Evolutionary conservation across 2,888 invertebrate species (phyloP).

Genomic region (Patella caerulea): DNA sequence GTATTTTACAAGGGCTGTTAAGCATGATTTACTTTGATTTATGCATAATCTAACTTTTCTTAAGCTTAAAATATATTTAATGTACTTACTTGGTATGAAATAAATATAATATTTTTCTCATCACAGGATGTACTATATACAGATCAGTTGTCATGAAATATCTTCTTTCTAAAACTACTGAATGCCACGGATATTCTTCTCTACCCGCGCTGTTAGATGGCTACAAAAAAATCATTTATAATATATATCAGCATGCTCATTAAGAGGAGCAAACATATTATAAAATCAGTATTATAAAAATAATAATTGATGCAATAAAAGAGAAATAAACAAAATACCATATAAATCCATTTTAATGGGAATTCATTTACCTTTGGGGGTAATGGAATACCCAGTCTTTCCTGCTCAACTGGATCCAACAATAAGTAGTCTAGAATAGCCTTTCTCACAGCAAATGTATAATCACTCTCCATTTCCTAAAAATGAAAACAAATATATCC

Average conservation of each 20-base stretch:
- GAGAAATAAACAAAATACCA: too few relatives aligned
- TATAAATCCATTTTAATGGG: too few relatives aligned
- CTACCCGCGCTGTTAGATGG: conserved; percentile 65
- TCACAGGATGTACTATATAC: conserved; percentile 80
- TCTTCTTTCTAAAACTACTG: conserved; percentile 75
- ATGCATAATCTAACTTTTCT: too few relatives aligned
- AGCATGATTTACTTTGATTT: too few relatives aligned
- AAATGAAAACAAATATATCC: conserved; percentile 11
- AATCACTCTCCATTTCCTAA: conserved; percentile 77
- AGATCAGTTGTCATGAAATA: conserved; percentile 80
- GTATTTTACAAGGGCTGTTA: too few relatives aligned
- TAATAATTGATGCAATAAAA: too few relatives aligned
- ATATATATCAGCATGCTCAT: too few relatives aligned
- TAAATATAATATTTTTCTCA: conserved; percentile 78
- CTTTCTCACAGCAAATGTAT: conserved; percentile 77
- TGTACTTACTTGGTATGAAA: conserved; percentile 79
- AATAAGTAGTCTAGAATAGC: conserved; percentile 80
- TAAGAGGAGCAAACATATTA: too few relatives aligned
- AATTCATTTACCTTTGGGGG: conserved; percentile 56
- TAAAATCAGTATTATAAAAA: too few relatives aligned
- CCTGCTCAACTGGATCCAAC: conserved; percentile 78
- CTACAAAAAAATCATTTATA: conserved; percentile 45
- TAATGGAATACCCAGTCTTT: conserved; percentile 74
- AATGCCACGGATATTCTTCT: conserved; percentile 83
- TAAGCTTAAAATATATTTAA: too few relatives aligned